Conservation (phyloP, 2,113 vertebrate species). For the Pagrus major region DNA sequence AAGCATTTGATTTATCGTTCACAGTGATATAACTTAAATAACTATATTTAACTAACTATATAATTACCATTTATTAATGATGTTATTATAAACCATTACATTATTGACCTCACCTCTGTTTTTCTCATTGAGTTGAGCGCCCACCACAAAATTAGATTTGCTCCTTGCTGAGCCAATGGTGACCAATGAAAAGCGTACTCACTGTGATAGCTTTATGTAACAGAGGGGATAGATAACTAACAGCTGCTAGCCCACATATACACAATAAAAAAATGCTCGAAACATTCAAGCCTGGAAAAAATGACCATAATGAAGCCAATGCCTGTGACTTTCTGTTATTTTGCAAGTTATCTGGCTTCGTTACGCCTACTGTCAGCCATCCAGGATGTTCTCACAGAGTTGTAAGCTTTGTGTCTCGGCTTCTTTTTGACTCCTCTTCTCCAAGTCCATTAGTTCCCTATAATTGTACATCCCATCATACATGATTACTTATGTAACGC, state of each 20-base stretch:
- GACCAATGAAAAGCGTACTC: not conserved
- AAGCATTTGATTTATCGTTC: no score
- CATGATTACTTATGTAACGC: conserved; percentile 1
- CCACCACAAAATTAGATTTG: not conserved
- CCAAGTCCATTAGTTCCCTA: not conserved
- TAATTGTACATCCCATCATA: not conserved
- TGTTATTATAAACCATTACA: no score
- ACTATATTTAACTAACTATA: no score
- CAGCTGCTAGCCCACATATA: not conserved
- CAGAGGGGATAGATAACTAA: no score
- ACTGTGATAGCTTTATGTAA: no score
- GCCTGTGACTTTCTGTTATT: not conserved
- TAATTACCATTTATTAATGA: no score
- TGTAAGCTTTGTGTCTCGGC: not conserved
- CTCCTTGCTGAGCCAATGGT: not conserved
- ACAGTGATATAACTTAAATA: no score
- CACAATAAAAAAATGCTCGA: not conserved
- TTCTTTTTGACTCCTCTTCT: not conserved
- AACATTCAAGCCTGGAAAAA: not conserved
- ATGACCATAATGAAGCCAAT: not conserved
- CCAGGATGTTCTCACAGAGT: not conserved
- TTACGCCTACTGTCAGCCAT: not conserved
- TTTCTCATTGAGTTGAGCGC: not conserved
- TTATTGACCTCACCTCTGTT: not conserved
- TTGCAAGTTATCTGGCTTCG: not conserved